Conservation (phyloP, 2,888 invertebrate species). For the Liodrosophila aerea region DNA sequence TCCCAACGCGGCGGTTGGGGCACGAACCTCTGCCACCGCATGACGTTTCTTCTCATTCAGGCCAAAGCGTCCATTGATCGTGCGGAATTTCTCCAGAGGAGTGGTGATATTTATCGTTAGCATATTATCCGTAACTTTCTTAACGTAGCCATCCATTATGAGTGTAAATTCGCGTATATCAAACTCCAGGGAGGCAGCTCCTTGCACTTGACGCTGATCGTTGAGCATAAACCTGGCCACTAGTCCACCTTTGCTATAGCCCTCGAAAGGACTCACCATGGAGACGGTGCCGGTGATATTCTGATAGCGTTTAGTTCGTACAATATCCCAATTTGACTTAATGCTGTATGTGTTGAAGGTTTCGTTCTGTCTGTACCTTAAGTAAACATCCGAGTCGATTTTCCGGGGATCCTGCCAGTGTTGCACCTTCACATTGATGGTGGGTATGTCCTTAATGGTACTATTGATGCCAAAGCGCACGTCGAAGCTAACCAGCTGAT, state of each 20-base stretch:
- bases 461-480: constrained; percentile 84
- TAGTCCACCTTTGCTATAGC: constrained; percentile 87
- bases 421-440: constrained; percentile 84
- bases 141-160: constrained; percentile 87
- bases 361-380: constrained; percentile 83
- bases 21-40: constrained; percentile 88
- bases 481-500: constrained; percentile 82
- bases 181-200: constrained; percentile 87
- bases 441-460: constrained; percentile 85
- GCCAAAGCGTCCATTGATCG: constrained; percentile 87
- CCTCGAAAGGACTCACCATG: constrained; percentile 87
- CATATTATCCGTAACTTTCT: constrained; percentile 89
- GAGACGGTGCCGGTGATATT: constrained; percentile 85
- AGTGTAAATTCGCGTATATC: constrained; percentile 88
- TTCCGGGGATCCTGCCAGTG: constrained; percentile 84
- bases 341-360: constrained; percentile 85
- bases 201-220: constrained; percentile 86
- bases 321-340: constrained; percentile 88
- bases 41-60: constrained; percentile 88
- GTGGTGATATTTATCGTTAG: constrained; percentile 89
- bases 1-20: constrained; percentile 88
- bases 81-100: constrained; percentile 87
- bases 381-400: constrained; percentile 83
- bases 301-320: constrained; percentile 84
- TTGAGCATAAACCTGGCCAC: constrained; percentile 87